Evolutionary conservation across 1,140 invertebrate species (phyloP).

Genomic region (Aphaenogaster ashmeadi): DNA sequence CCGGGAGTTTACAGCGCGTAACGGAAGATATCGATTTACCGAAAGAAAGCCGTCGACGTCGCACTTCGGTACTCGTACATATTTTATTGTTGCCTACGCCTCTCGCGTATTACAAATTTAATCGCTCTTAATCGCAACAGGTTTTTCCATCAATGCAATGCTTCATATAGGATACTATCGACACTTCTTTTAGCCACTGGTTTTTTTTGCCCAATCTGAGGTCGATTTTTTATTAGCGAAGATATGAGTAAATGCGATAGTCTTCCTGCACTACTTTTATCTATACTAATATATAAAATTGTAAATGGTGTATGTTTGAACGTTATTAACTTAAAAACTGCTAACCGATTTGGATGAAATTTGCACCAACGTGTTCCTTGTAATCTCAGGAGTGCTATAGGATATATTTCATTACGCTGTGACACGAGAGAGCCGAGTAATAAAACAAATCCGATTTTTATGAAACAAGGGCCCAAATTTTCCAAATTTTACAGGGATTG

Average conservation of each 20-base stretch:
- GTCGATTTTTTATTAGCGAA: neutral
- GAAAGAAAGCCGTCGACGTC: conserved; percentile 13
- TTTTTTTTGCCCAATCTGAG: neutral
- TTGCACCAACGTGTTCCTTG: too few relatives aligned
- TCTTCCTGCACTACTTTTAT: neutral
- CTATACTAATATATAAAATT: too few relatives aligned
- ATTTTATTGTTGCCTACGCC: neutral
- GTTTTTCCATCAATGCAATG: neutral
- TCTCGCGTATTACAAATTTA: neutral
- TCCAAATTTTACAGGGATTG: too few relatives aligned
- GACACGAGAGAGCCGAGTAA: too few relatives aligned
- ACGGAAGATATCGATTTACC: conserved; percentile 49
- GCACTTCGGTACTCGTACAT: neutral
- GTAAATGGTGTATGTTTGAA: too few relatives aligned
- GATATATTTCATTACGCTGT: too few relatives aligned
- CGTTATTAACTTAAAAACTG: too few relatives aligned
- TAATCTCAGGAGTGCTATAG: too few relatives aligned
- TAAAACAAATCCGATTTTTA: too few relatives aligned
- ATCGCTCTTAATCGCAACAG: neutral
- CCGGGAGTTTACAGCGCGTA: conserved; percentile 64
- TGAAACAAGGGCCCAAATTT: too few relatives aligned
- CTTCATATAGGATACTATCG: neutral
- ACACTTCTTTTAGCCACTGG: neutral
- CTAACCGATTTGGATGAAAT: too few relatives aligned
- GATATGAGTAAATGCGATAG: neutral